Percentiles rank a stretch among this genome's conserved stretches.
These are phyloP conservation scores for Halocaridina rubra DNA, from an alignment of 2,888 invertebrate genomes.

Conservation along the genomic window DNA sequence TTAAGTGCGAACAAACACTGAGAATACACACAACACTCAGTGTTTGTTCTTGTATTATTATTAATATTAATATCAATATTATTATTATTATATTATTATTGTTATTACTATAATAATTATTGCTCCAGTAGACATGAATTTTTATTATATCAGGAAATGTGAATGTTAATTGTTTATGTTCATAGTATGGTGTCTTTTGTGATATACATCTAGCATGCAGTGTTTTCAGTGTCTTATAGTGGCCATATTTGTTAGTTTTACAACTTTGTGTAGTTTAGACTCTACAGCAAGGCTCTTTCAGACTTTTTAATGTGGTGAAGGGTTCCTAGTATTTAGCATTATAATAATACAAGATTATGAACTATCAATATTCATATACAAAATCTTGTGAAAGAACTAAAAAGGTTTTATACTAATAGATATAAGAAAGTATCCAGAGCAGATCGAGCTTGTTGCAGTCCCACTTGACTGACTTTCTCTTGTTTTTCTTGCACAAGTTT, in stretches of 20 bases:
- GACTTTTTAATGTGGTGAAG: constrained; percentile 59
- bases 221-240: constrained; percentile 58
- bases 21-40: constrained; percentile 48
- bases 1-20: constrained; percentile 51
- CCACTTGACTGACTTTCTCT: constrained; percentile 38
- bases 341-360: constrained; percentile 53
- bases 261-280: constrained; percentile 55
- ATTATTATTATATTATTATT: constrained; percentile 37
- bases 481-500: constrained; percentile 59
- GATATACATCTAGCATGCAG: constrained; percentile 58
- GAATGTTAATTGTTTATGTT: constrained; percentile 51
- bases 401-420: constrained; percentile 58
- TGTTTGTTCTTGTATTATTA: constrained; percentile 52
- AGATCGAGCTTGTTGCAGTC: constrained; percentile 16
- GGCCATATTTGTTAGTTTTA: constrained; percentile 60
- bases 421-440: constrained; percentile 19
- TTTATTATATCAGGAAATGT: constrained; percentile 60
- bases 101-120: constrained; percentile 27
- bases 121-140: constrained; percentile 61
- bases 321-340: constrained; percentile 60
- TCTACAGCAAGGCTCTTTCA: constrained; percentile 57
- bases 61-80: constrained; percentile 37
- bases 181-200: constrained; percentile 54
- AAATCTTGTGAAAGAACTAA: constrained; percentile 52
- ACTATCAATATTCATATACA: constrained; percentile 57